Base-by-base conservation (phyloP, 2,113 vertebrate genomes). In the Edolisoma coerulescens region DNA sequence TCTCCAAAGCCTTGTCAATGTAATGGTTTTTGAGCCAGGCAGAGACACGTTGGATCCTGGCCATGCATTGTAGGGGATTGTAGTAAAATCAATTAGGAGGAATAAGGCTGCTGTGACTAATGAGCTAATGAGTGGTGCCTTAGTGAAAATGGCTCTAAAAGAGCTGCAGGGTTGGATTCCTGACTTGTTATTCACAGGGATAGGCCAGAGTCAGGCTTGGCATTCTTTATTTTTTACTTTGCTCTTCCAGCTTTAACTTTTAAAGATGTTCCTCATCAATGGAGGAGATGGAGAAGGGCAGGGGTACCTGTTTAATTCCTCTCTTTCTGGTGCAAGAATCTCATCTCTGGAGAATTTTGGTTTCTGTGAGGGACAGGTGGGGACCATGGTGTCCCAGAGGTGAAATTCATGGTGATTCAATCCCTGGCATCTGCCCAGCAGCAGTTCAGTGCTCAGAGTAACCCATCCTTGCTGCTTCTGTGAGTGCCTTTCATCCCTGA, bases 81-180 rank as follows among this genome's bases (percentile, higher is more conserved):
- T 75, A 76, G 82, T 96, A 82, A 94, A 94, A 96, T 84, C 91
- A 94, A 96, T 97, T 95, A 96, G 94, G 45, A 91, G 61, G 84
- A 95, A 49, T 59, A 70, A 96, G 84, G 74, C 81, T 95, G 89
- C 94, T 92, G 76, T 91, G 93, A 96, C 84, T 95, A 96, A 97
- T 70, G 79, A 95, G 89, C 76, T 97, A 84, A 89, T 95, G 95
- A 95, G 77, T 9, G 64, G 87, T 84, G 84, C 69, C 64, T 91
- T 37, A 68, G 87, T 94, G 81, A 69, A 84, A 82, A 84, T 15
- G n/a, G 56, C 77, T 92, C 56, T 22, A 5, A 30, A 77, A 37
- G 91, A 94, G 87, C 93, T 95, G 84, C 89, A 69, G 87, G 84
- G 84, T 92, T 90, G 83, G 71, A 95, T 93, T 92, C 84, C 73